Evolutionary conservation across 2,113 vertebrate species (phyloP).

Genomic region (Promerops cafer): DNA sequence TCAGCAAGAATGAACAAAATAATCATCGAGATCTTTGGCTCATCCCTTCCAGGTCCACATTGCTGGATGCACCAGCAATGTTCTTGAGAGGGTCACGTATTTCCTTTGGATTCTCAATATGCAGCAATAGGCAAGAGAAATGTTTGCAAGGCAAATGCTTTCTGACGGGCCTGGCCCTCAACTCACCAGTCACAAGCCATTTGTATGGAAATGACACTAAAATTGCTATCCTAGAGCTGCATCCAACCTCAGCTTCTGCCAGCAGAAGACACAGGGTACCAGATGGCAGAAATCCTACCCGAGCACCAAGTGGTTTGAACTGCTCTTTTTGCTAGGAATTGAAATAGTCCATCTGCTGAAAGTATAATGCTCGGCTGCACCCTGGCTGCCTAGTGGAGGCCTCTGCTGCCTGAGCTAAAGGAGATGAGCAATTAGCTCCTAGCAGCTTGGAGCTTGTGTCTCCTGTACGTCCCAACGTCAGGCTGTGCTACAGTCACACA

Average conservation of each 20-base stretch:
- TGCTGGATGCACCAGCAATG: neutral
- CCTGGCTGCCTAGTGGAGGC: neutral
- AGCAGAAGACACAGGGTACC: constrained; percentile 2
- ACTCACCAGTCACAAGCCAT: neutral
- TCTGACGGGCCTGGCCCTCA: neutral
- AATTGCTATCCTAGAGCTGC: neutral
- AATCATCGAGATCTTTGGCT: neutral
- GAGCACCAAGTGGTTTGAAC: neutral
- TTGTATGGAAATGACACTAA: constrained; percentile 27
- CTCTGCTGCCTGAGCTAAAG: neutral
- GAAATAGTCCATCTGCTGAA: constrained; percentile 33
- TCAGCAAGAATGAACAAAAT: neutral
- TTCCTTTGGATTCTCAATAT: neutral
- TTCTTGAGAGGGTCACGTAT: neutral
- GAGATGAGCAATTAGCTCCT: neutral
- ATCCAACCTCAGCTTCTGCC: constrained; percentile 15
- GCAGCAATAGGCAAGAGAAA: neutral
- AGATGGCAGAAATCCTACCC: constrained; percentile 47
- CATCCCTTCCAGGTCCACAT: neutral
- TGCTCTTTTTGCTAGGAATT: constrained; percentile 45
- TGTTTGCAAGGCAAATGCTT: neutral
- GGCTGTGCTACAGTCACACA: neutral
- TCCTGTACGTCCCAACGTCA: accelerated
- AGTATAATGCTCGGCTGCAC: neutral
- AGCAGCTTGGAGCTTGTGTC: neutral